phyloP scores from a whole-genome alignment of 2,113 vertebrate genomes.

The Tupaia tana region DNA sequence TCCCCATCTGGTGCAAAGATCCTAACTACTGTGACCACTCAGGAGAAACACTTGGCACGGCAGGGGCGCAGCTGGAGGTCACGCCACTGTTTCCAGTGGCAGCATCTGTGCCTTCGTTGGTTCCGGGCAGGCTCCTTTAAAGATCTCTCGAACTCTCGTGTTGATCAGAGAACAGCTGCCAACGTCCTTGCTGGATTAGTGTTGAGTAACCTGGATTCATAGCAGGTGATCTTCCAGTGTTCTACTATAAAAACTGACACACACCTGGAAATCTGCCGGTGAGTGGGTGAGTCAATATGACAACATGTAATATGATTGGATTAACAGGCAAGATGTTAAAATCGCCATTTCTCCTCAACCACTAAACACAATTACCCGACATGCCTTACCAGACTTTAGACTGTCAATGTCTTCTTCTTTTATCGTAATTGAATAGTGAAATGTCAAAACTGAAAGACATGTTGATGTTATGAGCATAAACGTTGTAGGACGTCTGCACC shows the following conservation, averaged over 20 bases:
- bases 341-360: not conserved
- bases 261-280: not conserved
- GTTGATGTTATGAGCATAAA: not conserved
- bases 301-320: not conserved
- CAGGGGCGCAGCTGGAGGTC: constrained; percentile 83
- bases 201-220: constrained; percentile 24
- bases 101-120: constrained; percentile 78
- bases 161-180: constrained; percentile 60
- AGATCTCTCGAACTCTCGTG: constrained; percentile 76
- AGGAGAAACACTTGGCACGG: constrained; percentile 84
- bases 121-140: constrained; percentile 73
- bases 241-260: not conserved
- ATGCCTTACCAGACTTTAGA: not conserved
- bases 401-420: not conserved
- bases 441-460: not conserved
- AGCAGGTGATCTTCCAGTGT: not conserved
- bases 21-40: constrained; percentile 87
- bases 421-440: not conserved
- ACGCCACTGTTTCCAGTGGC: constrained; percentile 74
- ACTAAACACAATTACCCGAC: not conserved
- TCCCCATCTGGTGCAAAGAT: constrained; percentile 85
- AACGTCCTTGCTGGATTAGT: constrained; percentile 41
- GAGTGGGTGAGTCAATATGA: not conserved
- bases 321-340: not conserved
- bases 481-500: not conserved